A percentile compares a stretch with the other conserved stretches of the same genome.
Evolutionary conservation across 2,888 invertebrate genomes (phyloP).

Genomic region (Melikaiella ostensackeni): DNA sequence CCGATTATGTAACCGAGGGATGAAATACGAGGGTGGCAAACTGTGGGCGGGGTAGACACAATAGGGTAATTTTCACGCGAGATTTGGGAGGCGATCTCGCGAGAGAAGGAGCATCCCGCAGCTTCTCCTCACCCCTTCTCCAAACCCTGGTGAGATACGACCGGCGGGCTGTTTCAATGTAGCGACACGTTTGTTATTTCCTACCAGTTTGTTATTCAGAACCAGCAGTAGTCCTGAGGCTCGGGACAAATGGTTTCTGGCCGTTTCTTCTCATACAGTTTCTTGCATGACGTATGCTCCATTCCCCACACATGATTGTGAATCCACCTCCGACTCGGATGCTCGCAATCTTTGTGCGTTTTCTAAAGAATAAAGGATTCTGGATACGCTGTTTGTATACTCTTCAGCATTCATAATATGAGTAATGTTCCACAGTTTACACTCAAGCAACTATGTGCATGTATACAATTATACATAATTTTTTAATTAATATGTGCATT

Average conservation of each 20-base stretch:
- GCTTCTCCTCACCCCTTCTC: constrained; percentile 40
- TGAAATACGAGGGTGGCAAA: constrained; percentile 68
- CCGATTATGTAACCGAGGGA: constrained; percentile 76
- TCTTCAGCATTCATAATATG: not conserved
- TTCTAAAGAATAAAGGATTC: constrained; percentile 4
- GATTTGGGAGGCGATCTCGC: constrained; percentile 76
- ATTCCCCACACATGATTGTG: constrained; percentile 32
- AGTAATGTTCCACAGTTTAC: not conserved
- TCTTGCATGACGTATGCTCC: constrained; percentile 52
- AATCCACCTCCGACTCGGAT: constrained; percentile 8
- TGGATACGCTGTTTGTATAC: not conserved
- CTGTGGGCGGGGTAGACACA: constrained; percentile 65
- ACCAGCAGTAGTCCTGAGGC: constrained; percentile 57
- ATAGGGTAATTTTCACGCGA: constrained; percentile 78
- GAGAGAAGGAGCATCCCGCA: constrained; percentile 55
- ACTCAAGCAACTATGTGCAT: not conserved
- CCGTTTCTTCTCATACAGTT: constrained; percentile 43
- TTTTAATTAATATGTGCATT: no score
- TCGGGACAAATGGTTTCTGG: constrained; percentile 65
- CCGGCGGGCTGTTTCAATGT: constrained; percentile 74
- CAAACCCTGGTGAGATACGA: constrained; percentile 69
- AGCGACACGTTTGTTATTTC: constrained; percentile 76
- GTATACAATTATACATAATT: no score
- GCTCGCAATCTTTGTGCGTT: constrained; percentile 2
- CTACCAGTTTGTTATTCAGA: constrained; percentile 75